A percentile compares a stretch with the other conserved stretches of the same genome.
phyloP scores from a whole-genome alignment of 2,888 invertebrate genomes.

The Adela reaumurella region DNA sequence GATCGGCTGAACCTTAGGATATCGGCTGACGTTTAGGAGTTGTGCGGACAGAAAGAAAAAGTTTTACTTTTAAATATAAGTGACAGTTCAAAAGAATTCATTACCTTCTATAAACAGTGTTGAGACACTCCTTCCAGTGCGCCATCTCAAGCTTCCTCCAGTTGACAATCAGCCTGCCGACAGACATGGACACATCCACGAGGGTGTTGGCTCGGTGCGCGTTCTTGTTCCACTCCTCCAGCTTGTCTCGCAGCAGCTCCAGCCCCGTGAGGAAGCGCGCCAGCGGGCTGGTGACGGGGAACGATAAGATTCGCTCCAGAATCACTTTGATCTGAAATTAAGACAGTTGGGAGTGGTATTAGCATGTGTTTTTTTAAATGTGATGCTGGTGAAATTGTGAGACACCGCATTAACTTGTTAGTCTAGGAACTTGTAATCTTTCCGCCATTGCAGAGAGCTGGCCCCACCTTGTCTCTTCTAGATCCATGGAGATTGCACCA shows the following conservation, averaged over 20 bases:
- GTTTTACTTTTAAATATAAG: too few relatives aligned
- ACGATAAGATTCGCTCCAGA: conserved; percentile 60
- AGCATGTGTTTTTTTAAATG: too few relatives aligned
- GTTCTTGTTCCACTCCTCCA: conserved; percentile 89
- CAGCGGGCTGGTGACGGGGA: conserved; percentile 78
- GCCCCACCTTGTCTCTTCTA: too few relatives aligned
- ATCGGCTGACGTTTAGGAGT: too few relatives aligned
- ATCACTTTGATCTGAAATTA: conserved; percentile 61
- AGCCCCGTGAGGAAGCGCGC: conserved; percentile 87
- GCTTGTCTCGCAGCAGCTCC: conserved; percentile 80
- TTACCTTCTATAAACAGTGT: conserved; percentile 61
- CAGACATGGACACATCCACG: conserved; percentile 62
- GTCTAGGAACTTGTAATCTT: too few relatives aligned
- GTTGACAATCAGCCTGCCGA: conserved; percentile 78
- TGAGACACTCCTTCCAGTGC: conserved; percentile 83
- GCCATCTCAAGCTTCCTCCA: conserved; percentile 90
- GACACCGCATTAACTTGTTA: too few relatives aligned
- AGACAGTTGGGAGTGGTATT: conserved; percentile 1
- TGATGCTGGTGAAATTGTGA: too few relatives aligned
- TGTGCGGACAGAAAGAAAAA: too few relatives aligned
- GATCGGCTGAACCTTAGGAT: too few relatives aligned
- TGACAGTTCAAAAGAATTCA: too few relatives aligned
- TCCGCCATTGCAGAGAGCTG: too few relatives aligned
- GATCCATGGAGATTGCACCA: too few relatives aligned
- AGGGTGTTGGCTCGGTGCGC: conserved; percentile 86